Base-by-base conservation (phyloP, 1,140 invertebrate genomes). In the Aphis craccivora region DNA sequence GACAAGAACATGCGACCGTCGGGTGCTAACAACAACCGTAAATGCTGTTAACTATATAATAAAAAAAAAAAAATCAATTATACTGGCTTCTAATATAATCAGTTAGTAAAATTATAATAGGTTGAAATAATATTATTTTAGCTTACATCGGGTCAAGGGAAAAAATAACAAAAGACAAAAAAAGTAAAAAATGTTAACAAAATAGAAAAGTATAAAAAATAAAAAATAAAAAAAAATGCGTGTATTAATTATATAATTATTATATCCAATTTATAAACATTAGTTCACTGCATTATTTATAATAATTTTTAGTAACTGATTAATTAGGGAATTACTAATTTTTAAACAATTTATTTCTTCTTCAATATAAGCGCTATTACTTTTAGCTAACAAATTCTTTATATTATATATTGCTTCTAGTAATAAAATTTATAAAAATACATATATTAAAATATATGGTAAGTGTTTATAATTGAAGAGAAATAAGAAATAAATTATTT, bases 1-100 rank as follows among this genome's bases (percentile, higher is more conserved):
- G 96, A 97, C 94, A 96, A 96, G 94, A 96, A 97, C 94, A 96
- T 96, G 94, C 96, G 96, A 94, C 95, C 96, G 94, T 97, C 97
- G 94, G 96, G 96, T 94, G 97, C 96, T 94, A 97, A 97, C 95
- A 97, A 97, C 95, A 97, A 97, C 95, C 96, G 97, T 95, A 97
- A 97, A 96, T 97, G 97, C 96, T 97, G 94, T 93, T 95, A 95
- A 93, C 25, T 93, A 23, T 53, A 4, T 25, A 43, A 67, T 11
- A 35, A 55, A 90, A n/a, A 67, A 67, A 90, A 51, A 51, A 55
- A 90, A 83, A 92, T 43, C 90, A 51, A 93, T 43, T 51, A 84
- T 86, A 86, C 91, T 93, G 91, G 91, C 81, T 93, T 84, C 45
- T 84, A 93, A 86, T 84, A 86, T 93, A 93, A 84, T 93, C 76